phyloP scores from a whole-genome alignment of 1,140 invertebrate species.

The Trichoplusia ni region DNA sequence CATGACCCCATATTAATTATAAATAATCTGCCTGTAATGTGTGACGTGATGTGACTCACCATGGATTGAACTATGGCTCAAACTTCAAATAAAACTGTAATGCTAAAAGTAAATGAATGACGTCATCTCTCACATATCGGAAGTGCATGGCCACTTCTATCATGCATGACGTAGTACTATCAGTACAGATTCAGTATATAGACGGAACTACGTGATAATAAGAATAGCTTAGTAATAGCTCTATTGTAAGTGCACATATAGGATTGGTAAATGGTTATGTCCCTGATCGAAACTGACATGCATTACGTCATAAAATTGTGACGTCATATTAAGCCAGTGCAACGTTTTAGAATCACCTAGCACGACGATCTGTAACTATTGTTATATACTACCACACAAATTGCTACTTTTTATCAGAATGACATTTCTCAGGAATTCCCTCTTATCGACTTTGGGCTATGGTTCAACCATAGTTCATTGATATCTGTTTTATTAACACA shows the following conservation, averaged over 20 bases:
- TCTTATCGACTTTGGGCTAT: no score
- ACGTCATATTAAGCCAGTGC: neutral
- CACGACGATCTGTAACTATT: neutral
- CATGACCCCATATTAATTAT: no score
- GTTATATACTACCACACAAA: neutral
- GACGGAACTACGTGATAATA: conserved; percentile 4
- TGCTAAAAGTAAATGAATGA: no score
- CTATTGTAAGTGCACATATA: neutral
- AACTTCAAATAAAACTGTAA: no score
- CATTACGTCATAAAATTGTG: conserved; percentile 3
- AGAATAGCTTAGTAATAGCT: neutral
- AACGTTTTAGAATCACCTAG: neutral
- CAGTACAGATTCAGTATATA: neutral
- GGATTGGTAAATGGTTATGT: neutral
- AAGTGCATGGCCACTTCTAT: neutral
- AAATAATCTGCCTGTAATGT: no score
- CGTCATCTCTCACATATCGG: no score
- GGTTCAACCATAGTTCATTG: no score
- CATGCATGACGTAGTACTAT: neutral
- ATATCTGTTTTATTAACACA: no score
- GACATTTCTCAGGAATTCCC: no score
- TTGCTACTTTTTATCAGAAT: neutral
- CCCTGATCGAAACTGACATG: neutral
- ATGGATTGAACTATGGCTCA: no score
- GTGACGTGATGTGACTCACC: no score